These are phyloP conservation scores for Schrankia costaestrigalis DNA, from an alignment of 2,888 invertebrate genomes.

Conservation along the genomic window DNA sequence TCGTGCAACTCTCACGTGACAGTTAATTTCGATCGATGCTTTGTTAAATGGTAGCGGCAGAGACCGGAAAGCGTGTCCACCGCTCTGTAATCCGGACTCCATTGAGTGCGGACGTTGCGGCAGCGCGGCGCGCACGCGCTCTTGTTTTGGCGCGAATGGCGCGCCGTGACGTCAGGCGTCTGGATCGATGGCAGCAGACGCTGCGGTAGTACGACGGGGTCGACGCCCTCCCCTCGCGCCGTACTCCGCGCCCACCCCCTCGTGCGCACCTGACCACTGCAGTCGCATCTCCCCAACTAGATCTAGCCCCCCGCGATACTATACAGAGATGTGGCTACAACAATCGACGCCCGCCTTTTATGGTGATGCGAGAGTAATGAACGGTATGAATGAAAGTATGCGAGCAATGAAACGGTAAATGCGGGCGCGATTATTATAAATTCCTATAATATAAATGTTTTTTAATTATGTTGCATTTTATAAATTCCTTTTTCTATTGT, in stretches of 20 bases:
- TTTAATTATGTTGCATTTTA: not conserved
- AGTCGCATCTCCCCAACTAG: slow-evolving; percentile 69
- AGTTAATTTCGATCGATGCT: slow-evolving; percentile 58
- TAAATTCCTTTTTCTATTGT: slow-evolving; percentile 70
- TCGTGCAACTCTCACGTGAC: slow-evolving; percentile 58
- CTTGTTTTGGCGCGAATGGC: slow-evolving; percentile 80
- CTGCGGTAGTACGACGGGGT: slow-evolving; percentile 80
- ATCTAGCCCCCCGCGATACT: slow-evolving; percentile 53
- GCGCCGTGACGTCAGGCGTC: slow-evolving; percentile 78
- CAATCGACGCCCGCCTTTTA: slow-evolving; percentile 64
- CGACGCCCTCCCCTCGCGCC: slow-evolving; percentile 66
- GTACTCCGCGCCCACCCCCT: slow-evolving; percentile 43
- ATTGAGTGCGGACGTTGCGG: slow-evolving; percentile 77
- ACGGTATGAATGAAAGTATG: slow-evolving; percentile 65
- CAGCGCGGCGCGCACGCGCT: slow-evolving; percentile 73
- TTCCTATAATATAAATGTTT: slow-evolving; percentile 4
- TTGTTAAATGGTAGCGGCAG: slow-evolving; percentile 53
- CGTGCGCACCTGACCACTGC: slow-evolving; percentile 73
- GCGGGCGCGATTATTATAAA: slow-evolving; percentile 30
- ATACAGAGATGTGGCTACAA: slow-evolving; percentile 41
- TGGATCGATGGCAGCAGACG: slow-evolving; percentile 81
- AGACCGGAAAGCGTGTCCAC: slow-evolving; percentile 69
- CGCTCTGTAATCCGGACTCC: slow-evolving; percentile 67
- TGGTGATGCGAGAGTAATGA: slow-evolving; percentile 62
- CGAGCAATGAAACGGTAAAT: slow-evolving; percentile 44